These are phyloP conservation scores for Portevinia maculata DNA, from an alignment of 2,888 invertebrate species.

Conservation along the genomic window DNA sequence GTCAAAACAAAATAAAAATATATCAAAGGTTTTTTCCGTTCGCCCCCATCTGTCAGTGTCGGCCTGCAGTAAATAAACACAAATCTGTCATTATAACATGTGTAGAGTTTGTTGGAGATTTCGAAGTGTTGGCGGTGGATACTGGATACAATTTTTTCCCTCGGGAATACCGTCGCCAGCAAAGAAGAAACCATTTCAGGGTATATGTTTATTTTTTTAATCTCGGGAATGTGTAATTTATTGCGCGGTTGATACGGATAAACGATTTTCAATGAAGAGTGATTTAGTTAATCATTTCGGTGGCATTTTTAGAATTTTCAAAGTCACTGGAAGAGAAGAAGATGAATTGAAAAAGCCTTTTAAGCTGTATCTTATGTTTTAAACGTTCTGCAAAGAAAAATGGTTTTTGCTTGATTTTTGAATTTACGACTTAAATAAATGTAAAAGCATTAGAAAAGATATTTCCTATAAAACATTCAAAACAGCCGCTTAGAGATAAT, in stretches of 20 bases:
- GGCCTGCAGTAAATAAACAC: constrained; percentile 46
- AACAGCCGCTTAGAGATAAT: too few relatives aligned
- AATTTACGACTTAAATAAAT: too few relatives aligned
- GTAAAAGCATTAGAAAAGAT: too few relatives aligned
- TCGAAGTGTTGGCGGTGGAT: not conserved
- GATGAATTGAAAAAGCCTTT: too few relatives aligned
- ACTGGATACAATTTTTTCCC: constrained; percentile 34
- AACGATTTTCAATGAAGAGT: constrained; percentile 58
- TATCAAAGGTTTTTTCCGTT: constrained; percentile 2
- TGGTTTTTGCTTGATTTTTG: too few relatives aligned
- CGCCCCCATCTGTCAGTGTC: constrained; percentile 63
- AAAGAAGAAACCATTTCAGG: constrained; percentile 38
- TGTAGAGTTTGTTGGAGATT: not conserved
- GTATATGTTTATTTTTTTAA: constrained; percentile 2
- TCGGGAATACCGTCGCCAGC: constrained; percentile 29
- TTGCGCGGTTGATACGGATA: constrained; percentile 39
- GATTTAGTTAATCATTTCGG: constrained; percentile 58
- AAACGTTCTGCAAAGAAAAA: too few relatives aligned
- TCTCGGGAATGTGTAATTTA: constrained; percentile 51
- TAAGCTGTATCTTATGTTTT: too few relatives aligned
- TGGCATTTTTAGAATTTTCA: constrained; percentile 24
- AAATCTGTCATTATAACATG: constrained; percentile 60
- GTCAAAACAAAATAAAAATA: constrained; percentile 40
- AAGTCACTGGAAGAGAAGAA: too few relatives aligned
- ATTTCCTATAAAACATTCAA: too few relatives aligned